Conservation (phyloP, 2,113 vertebrate species). For the Caranx melampygus region DNA sequence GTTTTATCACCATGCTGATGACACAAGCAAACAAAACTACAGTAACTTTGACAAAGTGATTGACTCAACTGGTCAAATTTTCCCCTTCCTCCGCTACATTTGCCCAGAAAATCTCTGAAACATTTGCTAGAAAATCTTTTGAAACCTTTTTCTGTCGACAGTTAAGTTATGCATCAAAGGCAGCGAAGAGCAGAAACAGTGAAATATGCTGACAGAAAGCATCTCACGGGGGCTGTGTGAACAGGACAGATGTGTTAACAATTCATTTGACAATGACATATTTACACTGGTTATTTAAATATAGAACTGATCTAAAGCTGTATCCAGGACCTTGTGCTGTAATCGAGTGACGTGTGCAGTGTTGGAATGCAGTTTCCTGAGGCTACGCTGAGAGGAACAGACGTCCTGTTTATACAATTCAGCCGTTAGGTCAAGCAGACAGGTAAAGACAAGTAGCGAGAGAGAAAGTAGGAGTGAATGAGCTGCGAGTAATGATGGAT, state of each 20-base stretch:
- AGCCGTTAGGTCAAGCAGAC: constrained; percentile 54
- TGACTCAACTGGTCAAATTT: constrained; percentile 23
- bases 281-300: constrained; percentile 68
- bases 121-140: constrained; percentile 22
- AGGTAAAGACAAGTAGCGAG: constrained; percentile 45
- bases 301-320: constrained; percentile 58
- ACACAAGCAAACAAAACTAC: constrained; percentile 6
- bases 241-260: constrained; percentile 61
- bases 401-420: constrained; percentile 39
- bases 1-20: constrained; percentile 16
- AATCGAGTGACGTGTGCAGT: constrained; percentile 11
- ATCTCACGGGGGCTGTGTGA: constrained; percentile 40
- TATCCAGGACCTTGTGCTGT: constrained; percentile 1
- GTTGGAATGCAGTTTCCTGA: constrained; percentile 36
- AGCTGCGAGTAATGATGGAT: constrained; percentile 21
- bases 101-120: not conserved
- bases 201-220: constrained; percentile 60
- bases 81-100: constrained; percentile 5
- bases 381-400: constrained; percentile 29
- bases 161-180: constrained; percentile 64
- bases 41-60: constrained; percentile 16
- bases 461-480: not conserved
- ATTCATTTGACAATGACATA: constrained; percentile 60
- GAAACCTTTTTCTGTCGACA: constrained; percentile 38
- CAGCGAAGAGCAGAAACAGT: constrained; percentile 20